Conservation (phyloP, 2,888 invertebrate species). For the Dolichopus griseipennis region DNA sequence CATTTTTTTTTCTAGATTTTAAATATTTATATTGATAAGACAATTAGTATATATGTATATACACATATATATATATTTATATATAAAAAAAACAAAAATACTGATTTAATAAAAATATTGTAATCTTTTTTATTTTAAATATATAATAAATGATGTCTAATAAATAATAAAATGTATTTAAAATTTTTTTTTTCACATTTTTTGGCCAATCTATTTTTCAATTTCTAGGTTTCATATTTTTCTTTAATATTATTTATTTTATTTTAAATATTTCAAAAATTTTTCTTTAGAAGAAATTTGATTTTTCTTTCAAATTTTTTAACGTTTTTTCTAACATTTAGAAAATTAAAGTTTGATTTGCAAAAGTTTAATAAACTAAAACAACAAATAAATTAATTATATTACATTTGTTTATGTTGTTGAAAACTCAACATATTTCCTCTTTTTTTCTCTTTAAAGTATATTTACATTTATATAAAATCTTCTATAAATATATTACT, state of each 20-base stretch:
- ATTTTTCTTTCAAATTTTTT: neutral
- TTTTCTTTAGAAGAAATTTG: neutral
- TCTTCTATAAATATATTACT: neutral
- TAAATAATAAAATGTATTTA: neutral
- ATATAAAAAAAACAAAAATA: constrained; percentile 1
- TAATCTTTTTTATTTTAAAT: neutral
- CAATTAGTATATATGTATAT: neutral
- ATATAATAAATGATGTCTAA: neutral
- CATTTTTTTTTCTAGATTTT: neutral
- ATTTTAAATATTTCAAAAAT: neutral
- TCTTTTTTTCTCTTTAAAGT: neutral
- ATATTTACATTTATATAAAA: constrained; percentile 1
- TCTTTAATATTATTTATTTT: neutral
- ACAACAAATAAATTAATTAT: neutral
- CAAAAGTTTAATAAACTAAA: neutral
- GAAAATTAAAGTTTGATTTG: neutral
- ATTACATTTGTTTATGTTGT: too few relatives aligned
- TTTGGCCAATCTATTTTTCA: neutral
- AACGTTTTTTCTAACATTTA: neutral
- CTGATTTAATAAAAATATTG: constrained; percentile 4
- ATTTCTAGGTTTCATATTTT: neutral
- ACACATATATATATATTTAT: neutral
- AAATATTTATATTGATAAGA: neutral
- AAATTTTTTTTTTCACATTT: neutral
- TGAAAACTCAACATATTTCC: too few relatives aligned